These are phyloP conservation scores for Tipula confusa DNA, from an alignment of 2,888 invertebrate genomes.

Conservation along the genomic window DNA sequence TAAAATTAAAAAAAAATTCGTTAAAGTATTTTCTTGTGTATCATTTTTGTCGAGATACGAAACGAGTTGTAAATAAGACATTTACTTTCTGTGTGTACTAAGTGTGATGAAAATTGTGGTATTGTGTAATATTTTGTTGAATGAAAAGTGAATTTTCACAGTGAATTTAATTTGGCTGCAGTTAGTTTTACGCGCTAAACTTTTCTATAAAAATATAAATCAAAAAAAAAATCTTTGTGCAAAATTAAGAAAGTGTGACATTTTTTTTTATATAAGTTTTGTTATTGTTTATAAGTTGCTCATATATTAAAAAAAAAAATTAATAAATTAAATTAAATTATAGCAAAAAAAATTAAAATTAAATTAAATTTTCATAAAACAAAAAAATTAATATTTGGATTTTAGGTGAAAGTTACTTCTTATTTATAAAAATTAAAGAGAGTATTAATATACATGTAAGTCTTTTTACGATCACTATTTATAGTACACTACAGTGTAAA, in stretches of 20 bases:
- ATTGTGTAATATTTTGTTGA: background rate
- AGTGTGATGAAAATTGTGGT: background rate
- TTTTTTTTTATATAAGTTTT: background rate
- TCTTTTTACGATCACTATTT: background rate
- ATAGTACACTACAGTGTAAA: background rate
- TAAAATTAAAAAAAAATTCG: background rate
- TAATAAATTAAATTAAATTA: background rate
- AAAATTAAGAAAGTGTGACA: conserved; percentile 20
- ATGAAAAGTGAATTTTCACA: conserved; percentile 25
- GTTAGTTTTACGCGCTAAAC: background rate
- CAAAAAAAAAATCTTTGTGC: background rate
- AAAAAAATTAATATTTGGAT: background rate
- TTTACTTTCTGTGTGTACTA: background rate
- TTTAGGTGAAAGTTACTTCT: conserved; percentile 20
- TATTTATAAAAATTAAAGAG: background rate
- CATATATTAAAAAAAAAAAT: background rate
- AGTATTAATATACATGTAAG: background rate
- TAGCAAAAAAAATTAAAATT: background rate
- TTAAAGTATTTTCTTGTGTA: background rate
- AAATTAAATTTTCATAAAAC: background rate
- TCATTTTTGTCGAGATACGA: no score
- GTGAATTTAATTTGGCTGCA: background rate
- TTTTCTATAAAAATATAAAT: no score
- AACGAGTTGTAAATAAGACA: no score
- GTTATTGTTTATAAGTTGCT: background rate